Evolutionary conservation across 2,797 vertebrate genomes (phyloP).

Genomic region (Molossus alvarezi): DNA sequence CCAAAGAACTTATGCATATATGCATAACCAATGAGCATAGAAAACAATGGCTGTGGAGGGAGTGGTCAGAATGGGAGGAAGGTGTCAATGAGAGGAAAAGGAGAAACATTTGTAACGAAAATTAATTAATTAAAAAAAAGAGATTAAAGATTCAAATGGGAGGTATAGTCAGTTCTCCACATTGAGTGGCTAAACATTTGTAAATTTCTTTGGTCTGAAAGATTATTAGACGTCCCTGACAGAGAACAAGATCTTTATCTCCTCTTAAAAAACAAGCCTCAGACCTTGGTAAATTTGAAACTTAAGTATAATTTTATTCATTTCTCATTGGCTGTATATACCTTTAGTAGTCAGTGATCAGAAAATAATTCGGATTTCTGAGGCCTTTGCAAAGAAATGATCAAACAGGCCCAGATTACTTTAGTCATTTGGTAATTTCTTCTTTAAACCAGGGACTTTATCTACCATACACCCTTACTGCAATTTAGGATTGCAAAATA

Average conservation of each 20-base stretch:
- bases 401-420: slow-evolving; percentile 14
- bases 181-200: slow-evolving; percentile 38
- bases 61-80: too few relatives aligned
- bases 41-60: too few relatives aligned
- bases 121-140: too few relatives aligned
- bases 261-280: not conserved
- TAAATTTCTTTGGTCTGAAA: slow-evolving; percentile 64
- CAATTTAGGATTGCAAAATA: not conserved
- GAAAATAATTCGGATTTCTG: slow-evolving; percentile 56
- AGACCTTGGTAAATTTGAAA: slow-evolving; percentile 18
- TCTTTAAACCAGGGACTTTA: slow-evolving; percentile 38
- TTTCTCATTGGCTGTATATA: slow-evolving; percentile 41
- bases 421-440: slow-evolving; percentile 45
- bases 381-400: slow-evolving; percentile 60
- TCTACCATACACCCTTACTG: not conserved
- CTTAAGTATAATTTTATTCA: slow-evolving; percentile 59
- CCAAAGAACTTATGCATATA: too few relatives aligned
- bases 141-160: slow-evolving; percentile 22
- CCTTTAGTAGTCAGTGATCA: slow-evolving; percentile 30
- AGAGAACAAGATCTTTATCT: not conserved
- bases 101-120: too few relatives aligned
- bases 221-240: slow-evolving; percentile 40
- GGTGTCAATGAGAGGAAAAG: too few relatives aligned
- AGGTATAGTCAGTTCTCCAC: slow-evolving; percentile 37
- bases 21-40: too few relatives aligned